phyloP scores from a whole-genome alignment of 1,140 invertebrate species.

The Eupeodes corollae region DNA sequence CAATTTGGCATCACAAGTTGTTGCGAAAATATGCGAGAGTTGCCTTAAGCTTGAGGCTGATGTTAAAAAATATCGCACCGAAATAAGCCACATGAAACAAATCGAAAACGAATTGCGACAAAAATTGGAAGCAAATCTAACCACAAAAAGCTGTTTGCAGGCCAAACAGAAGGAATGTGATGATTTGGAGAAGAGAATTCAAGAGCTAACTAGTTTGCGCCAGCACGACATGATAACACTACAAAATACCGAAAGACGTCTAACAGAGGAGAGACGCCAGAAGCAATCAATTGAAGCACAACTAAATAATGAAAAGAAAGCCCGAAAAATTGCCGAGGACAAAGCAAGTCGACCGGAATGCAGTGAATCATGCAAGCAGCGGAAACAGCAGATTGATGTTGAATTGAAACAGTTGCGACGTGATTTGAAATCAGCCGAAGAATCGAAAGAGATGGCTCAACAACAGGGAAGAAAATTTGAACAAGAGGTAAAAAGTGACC shows the following conservation, averaged over 20 bases:
- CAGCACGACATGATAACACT: constrained; percentile 70
- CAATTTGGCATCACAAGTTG: constrained; percentile 32
- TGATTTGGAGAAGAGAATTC: constrained; percentile 44
- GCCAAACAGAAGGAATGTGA: constrained; percentile 37
- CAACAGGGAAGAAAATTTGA: constrained; percentile 32
- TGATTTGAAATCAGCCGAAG: constrained; percentile 66
- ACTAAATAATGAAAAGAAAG: constrained; percentile 61
- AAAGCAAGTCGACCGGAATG: constrained; percentile 51
- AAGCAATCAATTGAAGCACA: constrained; percentile 64
- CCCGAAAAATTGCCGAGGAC: constrained; percentile 53
- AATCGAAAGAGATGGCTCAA: constrained; percentile 37
- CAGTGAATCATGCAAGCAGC: constrained; percentile 65
- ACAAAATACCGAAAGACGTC: constrained; percentile 60
- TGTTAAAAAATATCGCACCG: constrained; percentile 67
- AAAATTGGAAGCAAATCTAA: constrained; percentile 49
- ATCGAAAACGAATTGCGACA: constrained; percentile 72
- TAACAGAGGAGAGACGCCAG: constrained; percentile 73
- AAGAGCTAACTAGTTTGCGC: constrained; percentile 56
- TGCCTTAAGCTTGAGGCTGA: constrained; percentile 51
- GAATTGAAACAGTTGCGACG: constrained; percentile 62
- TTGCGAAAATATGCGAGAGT: constrained; percentile 34
- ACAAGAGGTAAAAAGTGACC: constrained; percentile 23
- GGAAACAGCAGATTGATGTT: constrained; percentile 63
- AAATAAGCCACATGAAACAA: constrained; percentile 64
- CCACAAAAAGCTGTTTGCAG: constrained; percentile 34